A percentile compares a stretch with the other conserved stretches of the same genome.
phyloP scores from a whole-genome alignment of 2,113 vertebrate species.

The Thomomys bottae region DNA sequence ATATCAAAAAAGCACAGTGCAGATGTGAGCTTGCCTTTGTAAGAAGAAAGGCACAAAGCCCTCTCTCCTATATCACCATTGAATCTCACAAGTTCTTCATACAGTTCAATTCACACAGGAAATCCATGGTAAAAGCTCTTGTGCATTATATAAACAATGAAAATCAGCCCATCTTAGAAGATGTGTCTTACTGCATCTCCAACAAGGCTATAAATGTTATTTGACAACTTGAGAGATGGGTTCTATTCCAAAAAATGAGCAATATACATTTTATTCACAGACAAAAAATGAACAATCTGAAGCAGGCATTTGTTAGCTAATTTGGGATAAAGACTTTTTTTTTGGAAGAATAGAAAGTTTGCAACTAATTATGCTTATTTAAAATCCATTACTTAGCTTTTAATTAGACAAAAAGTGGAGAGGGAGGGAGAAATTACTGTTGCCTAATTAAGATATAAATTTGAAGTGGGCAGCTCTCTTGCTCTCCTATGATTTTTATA shows the following conservation, averaged over 20 bases:
- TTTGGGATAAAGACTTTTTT: background rate
- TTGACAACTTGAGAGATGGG: background rate
- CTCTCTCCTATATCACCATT: background rate
- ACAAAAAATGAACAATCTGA: background rate
- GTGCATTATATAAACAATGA: background rate
- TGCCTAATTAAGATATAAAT: conserved; percentile 63
- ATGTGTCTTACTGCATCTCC: background rate
- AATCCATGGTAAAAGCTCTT: background rate
- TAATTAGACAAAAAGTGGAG: conserved; percentile 39
- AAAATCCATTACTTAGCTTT: conserved; percentile 76
- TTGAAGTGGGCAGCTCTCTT: conserved; percentile 47
- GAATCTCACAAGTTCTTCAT: background rate
- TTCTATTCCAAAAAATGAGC: background rate
- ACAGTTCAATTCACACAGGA: background rate
- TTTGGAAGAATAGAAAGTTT: conserved; percentile 24
- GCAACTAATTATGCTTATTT: conserved; percentile 48
- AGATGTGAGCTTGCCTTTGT: background rate
- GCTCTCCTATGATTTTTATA: background rate
- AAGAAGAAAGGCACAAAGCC: background rate
- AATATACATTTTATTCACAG: background rate
- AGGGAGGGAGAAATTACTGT: background rate
- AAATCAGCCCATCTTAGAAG: background rate
- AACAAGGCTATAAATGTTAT: background rate
- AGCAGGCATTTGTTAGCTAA: conserved; percentile 2
- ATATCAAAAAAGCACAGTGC: background rate